Evolutionary conservation across 2,888 invertebrate species (phyloP).

Genomic region (Amaurobius ferox): DNA sequence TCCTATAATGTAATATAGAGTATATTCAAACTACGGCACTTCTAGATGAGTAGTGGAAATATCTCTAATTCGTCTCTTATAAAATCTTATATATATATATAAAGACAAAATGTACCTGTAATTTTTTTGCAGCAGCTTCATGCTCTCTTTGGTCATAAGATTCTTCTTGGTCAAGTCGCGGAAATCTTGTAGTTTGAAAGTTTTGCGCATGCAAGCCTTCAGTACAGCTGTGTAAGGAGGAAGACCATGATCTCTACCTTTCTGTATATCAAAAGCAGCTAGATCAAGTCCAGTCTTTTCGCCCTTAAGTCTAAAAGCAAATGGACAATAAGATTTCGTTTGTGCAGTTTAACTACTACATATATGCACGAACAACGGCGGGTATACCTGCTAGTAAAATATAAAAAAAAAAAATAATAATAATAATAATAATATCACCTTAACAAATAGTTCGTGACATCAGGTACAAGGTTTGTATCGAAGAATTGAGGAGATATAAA

Average conservation of each 20-base stretch:
- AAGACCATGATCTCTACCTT: neutral
- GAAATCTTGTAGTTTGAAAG: neutral
- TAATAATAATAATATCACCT: too few relatives aligned
- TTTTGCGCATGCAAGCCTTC: neutral
- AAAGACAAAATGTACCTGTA: neutral
- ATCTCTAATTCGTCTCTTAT: too few relatives aligned
- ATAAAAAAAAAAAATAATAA: too few relatives aligned
- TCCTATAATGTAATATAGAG: too few relatives aligned
- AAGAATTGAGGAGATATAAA: slow-evolving; percentile 20
- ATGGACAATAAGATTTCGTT: too few relatives aligned
- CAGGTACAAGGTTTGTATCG: slow-evolving; percentile 13
- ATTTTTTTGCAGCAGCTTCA: neutral
- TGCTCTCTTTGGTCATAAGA: neutral
- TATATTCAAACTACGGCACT: too few relatives aligned
- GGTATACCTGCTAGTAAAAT: too few relatives aligned
- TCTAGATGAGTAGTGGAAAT: too few relatives aligned
- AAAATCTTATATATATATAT: too few relatives aligned
- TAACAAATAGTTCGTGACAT: slow-evolving; percentile 36
- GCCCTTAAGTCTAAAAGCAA: neutral
- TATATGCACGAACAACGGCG: too few relatives aligned
- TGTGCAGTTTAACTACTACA: too few relatives aligned
- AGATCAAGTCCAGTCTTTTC: neutral
- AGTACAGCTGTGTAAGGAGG: neutral
- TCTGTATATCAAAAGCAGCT: neutral
- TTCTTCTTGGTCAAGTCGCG: neutral